Evolutionary conservation across 2,888 invertebrate species (phyloP), one percentile per base, ranked within the genome.

Genomic region (Salticus scenicus): DNA sequence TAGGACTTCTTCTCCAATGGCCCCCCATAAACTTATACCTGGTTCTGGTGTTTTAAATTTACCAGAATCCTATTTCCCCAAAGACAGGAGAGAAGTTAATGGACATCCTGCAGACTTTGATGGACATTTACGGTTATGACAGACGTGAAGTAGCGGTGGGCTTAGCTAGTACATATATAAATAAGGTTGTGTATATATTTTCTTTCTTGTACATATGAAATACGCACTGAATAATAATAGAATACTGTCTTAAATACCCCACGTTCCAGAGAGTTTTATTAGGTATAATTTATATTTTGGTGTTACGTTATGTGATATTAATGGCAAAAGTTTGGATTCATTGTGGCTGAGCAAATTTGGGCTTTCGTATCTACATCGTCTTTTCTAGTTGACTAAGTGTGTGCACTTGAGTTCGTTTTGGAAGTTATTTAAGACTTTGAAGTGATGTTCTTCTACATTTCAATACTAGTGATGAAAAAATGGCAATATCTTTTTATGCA

Each of bases 281-380:
- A 86, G 86, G 76, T 75, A 79, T 86, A 86, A 86, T 86, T 86
- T 86, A 86, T 86, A 86, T 86, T 86, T 86, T 80, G 86, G 86
- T 86, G 85, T 86, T 86, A 79, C 73, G 85, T 86, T 80, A 86
- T 86, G 86, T 86, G 86, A 86, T 86, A 80, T 42, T 27, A n/a
- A 67, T 64, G 67, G 64, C 76, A 80, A 66, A 77, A 71, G 20
- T 42, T 74, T 57, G 66, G 64, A 73, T 69, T 63, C 47, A 73
- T 66, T 47, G 47, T 64, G 57, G 42, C 79, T 69, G 67, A 67
- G 47, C 51, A 70, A 74, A 84, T 69, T n/a, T 42, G 85, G 86
- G 86, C 86, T 86, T 86, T 86, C 86, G 78, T 80, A 76, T 76
- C 66, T 67, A 76, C 76, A 69, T 86, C 86, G 80, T 78, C n/a